Evolutionary conservation across 2,113 vertebrate species (phyloP).

Genomic region (Motacilla alba): DNA sequence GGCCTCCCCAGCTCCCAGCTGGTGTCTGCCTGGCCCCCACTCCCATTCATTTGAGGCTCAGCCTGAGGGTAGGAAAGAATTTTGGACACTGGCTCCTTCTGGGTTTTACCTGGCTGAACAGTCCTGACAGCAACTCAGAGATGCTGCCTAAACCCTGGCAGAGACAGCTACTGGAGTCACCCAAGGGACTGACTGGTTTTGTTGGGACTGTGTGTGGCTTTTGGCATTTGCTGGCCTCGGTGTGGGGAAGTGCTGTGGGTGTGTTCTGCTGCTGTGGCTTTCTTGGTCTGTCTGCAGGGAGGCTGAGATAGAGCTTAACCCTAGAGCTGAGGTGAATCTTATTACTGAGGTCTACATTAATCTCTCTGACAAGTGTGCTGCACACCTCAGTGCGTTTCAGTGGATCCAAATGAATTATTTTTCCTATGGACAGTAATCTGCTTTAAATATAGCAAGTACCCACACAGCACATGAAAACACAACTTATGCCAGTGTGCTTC

Average conservation of each 20-base stretch:
- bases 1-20: not conserved
- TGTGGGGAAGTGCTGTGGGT: not conserved
- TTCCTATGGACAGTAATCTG: constrained; percentile 9
- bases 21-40: not conserved
- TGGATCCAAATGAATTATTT: not conserved
- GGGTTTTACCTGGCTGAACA: not conserved
- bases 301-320: not conserved
- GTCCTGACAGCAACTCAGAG: not conserved
- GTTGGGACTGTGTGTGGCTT: not conserved
- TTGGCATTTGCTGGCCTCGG: not conserved
- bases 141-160: not conserved
- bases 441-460: constrained; percentile 9
- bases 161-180: not conserved
- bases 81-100: not conserved
- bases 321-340: constrained; percentile 15
- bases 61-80: rapidly evolving
- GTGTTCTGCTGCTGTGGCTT: not conserved
- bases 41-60: not conserved
- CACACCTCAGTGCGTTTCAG: not conserved
- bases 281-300: not conserved
- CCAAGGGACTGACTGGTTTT: not conserved
- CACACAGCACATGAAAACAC: not conserved
- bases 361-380: not conserved
- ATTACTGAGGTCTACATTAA: not conserved
- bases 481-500: not conserved